Conservation (phyloP, 92 coral and sea anemone species). For the Plumapathes pennacea region DNA sequence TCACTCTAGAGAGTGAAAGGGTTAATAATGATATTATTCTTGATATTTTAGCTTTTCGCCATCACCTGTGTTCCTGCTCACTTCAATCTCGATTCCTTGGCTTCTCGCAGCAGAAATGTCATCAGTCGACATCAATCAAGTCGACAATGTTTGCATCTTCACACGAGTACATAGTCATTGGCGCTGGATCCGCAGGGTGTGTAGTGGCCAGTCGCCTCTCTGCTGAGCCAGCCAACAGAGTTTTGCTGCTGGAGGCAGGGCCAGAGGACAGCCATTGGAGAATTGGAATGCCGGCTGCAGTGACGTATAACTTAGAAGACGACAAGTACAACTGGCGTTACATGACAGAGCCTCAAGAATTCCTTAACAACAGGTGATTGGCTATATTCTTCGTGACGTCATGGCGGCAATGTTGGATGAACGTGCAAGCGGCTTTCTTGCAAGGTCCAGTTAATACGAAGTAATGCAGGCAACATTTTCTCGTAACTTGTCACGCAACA, state of each 20-base stretch:
- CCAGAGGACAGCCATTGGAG: conserved; percentile 66
- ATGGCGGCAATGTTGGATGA: too few species aligned
- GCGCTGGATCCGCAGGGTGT: conserved; percentile 91
- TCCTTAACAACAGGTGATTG: conserved; percentile 75
- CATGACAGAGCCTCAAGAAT: conserved; percentile 69
- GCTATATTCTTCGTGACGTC: too few species aligned
- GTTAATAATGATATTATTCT: too few species aligned
- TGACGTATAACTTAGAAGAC: conserved; percentile 55
- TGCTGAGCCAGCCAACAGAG: conserved; percentile 51
- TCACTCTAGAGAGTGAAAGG: too few species aligned
- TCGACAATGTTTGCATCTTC: conserved; percentile 53
- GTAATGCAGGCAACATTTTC: too few species aligned
- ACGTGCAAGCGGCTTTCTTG: too few species aligned
- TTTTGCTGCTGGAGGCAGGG: conserved; percentile 79
- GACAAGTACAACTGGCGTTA: conserved; percentile 84
- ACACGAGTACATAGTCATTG: conserved; percentile 73
- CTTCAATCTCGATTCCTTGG: too few species aligned
- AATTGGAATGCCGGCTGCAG: conserved; percentile 82
- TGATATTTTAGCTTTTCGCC: too few species aligned
- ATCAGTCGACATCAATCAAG: neutral
- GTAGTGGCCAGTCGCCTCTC: conserved; percentile 82
- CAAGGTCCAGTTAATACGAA: too few species aligned
- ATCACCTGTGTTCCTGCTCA: too few species aligned
- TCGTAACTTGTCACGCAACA: too few species aligned
- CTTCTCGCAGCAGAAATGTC: neutral